A percentile compares a stretch with the other conserved stretches of the same genome.
phyloP scores from a whole-genome alignment of 2,113 vertebrate genomes.

The Globicephala melas region DNA sequence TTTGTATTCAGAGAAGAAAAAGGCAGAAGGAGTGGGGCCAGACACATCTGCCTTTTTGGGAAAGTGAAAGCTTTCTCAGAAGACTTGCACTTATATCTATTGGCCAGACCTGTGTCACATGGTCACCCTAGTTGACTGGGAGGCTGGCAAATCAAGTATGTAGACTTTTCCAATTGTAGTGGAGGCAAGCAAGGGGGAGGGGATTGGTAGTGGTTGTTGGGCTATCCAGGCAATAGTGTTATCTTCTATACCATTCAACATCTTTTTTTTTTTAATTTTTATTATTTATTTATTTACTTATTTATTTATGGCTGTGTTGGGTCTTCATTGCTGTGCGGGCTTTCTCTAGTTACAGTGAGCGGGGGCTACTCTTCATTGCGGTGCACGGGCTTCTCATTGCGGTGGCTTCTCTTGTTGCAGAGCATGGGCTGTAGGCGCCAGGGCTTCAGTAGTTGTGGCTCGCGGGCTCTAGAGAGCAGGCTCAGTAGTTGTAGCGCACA shows the following conservation, averaged over 20 bases:
- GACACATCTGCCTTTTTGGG: not conserved
- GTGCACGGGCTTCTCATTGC: too few relatives aligned
- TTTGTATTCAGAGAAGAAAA: not conserved
- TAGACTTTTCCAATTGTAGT: not conserved
- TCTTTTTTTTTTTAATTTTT: not conserved
- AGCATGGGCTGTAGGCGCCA: too few relatives aligned
- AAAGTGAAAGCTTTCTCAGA: not conserved
- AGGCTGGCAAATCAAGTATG: not conserved
- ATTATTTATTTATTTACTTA: not conserved
- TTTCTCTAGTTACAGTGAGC: too few relatives aligned
- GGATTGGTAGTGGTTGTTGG: not conserved
- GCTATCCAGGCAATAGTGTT: not conserved
- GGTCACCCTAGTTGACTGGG: not conserved
- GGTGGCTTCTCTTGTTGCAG: too few relatives aligned
- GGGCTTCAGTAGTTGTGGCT: too few relatives aligned
- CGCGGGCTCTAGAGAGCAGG: too few relatives aligned
- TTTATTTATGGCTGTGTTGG: too few relatives aligned
- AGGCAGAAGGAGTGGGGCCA: not conserved
- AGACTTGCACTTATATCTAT: not conserved
- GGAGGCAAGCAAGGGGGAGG: not conserved
- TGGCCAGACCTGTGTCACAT: not conserved
- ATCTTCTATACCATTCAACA: not conserved
- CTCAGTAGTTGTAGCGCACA: too few relatives aligned
- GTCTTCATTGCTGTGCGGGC: too few relatives aligned
- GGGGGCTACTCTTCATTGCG: too few relatives aligned